phyloP scores from a whole-genome alignment of 2,113 vertebrate species.

The Sisor rabdophorus region DNA sequence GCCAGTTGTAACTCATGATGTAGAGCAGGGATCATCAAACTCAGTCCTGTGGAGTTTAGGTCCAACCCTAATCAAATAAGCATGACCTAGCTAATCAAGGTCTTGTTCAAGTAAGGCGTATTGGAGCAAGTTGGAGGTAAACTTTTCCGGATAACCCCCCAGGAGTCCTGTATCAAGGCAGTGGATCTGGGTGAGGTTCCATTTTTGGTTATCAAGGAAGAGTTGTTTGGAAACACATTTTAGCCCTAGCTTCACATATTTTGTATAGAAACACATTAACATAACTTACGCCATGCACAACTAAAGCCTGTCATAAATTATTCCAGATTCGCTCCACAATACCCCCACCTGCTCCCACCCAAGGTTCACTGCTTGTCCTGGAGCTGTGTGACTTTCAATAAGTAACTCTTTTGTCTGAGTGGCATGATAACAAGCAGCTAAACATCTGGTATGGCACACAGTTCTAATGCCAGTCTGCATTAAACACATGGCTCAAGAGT shows the following conservation, averaged over 20 bases:
- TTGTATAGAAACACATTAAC: slow-evolving; percentile 25
- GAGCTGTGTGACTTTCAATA: slow-evolving; percentile 59
- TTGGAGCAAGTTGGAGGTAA: no score
- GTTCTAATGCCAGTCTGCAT: slow-evolving; percentile 60
- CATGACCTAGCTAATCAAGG: no score
- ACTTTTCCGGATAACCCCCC: no score
- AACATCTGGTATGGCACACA: slow-evolving; percentile 67
- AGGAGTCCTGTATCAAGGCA: neutral
- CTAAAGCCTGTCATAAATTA: slow-evolving; percentile 3
- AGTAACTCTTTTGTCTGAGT: slow-evolving; percentile 70
- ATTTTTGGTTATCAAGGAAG: neutral
- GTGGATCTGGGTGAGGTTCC: neutral
- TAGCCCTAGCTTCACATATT: neutral
- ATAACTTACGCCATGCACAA: slow-evolving; percentile 10
- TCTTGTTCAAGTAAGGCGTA: no score
- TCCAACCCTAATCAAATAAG: no score
- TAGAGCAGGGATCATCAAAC: neutral
- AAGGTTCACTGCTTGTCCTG: slow-evolving; percentile 49
- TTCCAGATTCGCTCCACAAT: slow-evolving; percentile 46
- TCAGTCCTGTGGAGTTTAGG: no score
- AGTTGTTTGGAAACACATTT: neutral
- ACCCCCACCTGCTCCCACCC: slow-evolving; percentile 24
- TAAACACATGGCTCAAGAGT: slow-evolving; percentile 66
- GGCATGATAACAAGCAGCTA: slow-evolving; percentile 64
- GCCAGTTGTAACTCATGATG: neutral